Conservation (phyloP, 1,140 invertebrate species). For the Ceratina japonica region DNA sequence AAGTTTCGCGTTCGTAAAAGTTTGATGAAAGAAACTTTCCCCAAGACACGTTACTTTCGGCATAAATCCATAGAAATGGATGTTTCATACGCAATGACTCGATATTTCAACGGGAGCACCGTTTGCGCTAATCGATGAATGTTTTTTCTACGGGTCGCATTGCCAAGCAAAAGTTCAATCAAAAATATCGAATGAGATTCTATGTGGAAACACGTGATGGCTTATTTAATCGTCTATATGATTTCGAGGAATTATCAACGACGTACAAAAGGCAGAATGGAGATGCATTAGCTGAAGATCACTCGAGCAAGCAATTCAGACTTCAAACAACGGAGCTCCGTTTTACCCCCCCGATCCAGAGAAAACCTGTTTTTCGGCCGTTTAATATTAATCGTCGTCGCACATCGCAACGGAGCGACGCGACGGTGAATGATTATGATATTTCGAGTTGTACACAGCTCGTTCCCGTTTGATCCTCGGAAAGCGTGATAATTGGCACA, state of each 20-base stretch:
- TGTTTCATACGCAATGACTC: not conserved
- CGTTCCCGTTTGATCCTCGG: slow-evolving; percentile 16
- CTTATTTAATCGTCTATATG: too few relatives aligned
- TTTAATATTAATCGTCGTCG: slow-evolving; percentile 15
- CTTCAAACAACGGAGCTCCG: not conserved
- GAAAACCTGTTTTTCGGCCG: not conserved
- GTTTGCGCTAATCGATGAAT: slow-evolving; percentile 1
- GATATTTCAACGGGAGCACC: not conserved
- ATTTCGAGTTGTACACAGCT: not conserved
- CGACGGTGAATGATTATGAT: slow-evolving; percentile 12
- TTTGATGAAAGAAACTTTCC: not conserved
- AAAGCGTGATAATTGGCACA: slow-evolving; percentile 29
- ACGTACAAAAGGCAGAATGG: not conserved
- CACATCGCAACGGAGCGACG: not conserved
- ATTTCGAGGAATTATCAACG: not conserved
- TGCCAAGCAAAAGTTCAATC: too few relatives aligned
- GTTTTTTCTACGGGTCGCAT: too few relatives aligned
- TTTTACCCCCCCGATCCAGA: not conserved
- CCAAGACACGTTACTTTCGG: not conserved
- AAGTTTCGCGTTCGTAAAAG: not conserved
- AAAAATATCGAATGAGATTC: too few relatives aligned
- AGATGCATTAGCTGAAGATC: not conserved
- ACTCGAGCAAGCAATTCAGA: not conserved
- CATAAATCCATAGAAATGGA: not conserved
- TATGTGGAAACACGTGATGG: too few relatives aligned